phyloP scores from a whole-genome alignment of 2,888 invertebrate species.

The Acronicta psi region DNA sequence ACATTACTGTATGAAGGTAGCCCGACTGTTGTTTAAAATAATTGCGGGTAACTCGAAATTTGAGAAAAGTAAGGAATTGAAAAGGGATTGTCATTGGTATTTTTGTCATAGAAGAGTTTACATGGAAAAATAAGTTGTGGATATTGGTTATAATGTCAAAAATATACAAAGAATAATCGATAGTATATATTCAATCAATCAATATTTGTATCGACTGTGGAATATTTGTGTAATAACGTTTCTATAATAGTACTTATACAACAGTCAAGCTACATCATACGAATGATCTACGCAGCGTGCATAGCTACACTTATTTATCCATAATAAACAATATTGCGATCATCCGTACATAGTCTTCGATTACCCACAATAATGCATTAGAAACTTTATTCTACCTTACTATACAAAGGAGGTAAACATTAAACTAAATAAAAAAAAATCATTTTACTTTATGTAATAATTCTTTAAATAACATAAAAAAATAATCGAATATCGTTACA shows the following conservation, averaged over 20 bases:
- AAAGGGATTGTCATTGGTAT: background rate
- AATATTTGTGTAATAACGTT: no score
- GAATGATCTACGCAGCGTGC: slow-evolving; percentile 64
- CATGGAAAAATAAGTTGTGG: background rate
- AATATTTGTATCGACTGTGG: background rate
- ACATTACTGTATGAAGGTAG: slow-evolving; percentile 62
- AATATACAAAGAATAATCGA: slow-evolving; percentile 11
- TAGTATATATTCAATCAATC: background rate
- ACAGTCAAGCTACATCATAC: slow-evolving; percentile 58
- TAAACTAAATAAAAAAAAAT: slow-evolving; percentile 77
- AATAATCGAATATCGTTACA: slow-evolving; percentile 86
- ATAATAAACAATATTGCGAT: slow-evolving; percentile 58
- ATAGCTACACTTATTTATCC: slow-evolving; percentile 61
- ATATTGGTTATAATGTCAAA: no score
- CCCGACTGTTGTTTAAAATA: slow-evolving; percentile 50
- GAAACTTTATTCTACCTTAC: slow-evolving; percentile 73
- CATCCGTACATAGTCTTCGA: slow-evolving; percentile 62
- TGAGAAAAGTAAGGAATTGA: background rate
- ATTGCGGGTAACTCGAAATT: background rate
- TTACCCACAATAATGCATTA: slow-evolving; percentile 74
- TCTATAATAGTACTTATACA: slow-evolving; percentile 18
- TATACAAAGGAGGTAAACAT: slow-evolving; percentile 83
- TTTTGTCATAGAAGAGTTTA: background rate
- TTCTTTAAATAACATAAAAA: slow-evolving; percentile 86
- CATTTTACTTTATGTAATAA: slow-evolving; percentile 84